phyloP scores from a whole-genome alignment of 1,140 invertebrate genomes.

The Lepidostoma basale region DNA sequence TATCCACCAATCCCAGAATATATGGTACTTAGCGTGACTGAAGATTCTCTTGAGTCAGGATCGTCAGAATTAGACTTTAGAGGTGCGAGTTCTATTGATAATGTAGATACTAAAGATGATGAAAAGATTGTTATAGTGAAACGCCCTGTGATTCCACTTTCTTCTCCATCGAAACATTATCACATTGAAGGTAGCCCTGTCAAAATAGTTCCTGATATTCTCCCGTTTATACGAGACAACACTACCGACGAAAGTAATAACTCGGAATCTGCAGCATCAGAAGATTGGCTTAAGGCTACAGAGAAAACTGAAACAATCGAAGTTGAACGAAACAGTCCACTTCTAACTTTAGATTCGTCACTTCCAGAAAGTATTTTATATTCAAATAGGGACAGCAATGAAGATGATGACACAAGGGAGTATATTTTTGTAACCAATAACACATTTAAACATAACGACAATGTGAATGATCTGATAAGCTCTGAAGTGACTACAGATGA shows the following conservation, averaged over 20 bases:
- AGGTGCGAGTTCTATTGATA: slow-evolving; percentile 30
- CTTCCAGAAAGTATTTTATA: slow-evolving; percentile 35
- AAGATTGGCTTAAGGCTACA: slow-evolving; percentile 42
- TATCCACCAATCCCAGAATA: slow-evolving; percentile 53
- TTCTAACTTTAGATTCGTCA: slow-evolving; percentile 33
- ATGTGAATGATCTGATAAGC: slow-evolving; percentile 1
- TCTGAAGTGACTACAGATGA: slow-evolving; percentile 28
- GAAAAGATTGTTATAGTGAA: slow-evolving; percentile 38
- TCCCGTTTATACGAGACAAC: slow-evolving; percentile 31
- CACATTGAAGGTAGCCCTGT: slow-evolving; percentile 19
- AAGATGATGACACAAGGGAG: slow-evolving; percentile 42
- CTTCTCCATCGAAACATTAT: slow-evolving; percentile 28
- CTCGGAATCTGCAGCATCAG: slow-evolving; percentile 12
- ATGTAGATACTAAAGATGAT: slow-evolving; percentile 32
- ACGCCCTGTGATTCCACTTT: slow-evolving; percentile 19
- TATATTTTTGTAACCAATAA: slow-evolving; percentile 41
- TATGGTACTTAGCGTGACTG: slow-evolving; percentile 38
- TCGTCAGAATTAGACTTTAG: slow-evolving; percentile 40
- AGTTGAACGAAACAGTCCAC: slow-evolving; percentile 27
- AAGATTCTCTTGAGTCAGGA: slow-evolving; percentile 40
- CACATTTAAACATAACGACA: slow-evolving; percentile 17
- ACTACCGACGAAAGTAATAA: slow-evolving; percentile 17
- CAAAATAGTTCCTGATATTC: slow-evolving; percentile 42
- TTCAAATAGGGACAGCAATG: slow-evolving; percentile 14
- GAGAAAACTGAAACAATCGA: slow-evolving; percentile 16